Percentiles rank a stretch among this genome's conserved stretches.
Conservation (phyloP, 92 coral and sea anemone species). For the Porites lobata region DNA sequence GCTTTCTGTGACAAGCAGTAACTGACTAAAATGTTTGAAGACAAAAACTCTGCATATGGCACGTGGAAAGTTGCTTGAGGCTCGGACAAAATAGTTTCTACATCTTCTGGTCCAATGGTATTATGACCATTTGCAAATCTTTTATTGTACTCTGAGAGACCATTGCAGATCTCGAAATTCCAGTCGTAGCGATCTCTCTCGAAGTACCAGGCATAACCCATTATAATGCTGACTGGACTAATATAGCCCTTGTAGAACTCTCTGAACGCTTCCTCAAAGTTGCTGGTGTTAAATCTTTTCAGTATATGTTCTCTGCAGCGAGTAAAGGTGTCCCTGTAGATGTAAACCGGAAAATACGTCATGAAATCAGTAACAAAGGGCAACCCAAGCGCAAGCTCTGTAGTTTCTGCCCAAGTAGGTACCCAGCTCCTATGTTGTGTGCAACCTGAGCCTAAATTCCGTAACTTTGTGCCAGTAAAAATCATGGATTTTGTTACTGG, state of each 20-base stretch:
- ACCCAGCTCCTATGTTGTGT: not conserved
- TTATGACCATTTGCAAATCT: slow-evolving; percentile 8
- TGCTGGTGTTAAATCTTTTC: slow-evolving; percentile 35
- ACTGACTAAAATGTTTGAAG: slow-evolving; percentile 28
- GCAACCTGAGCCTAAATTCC: slow-evolving; percentile 26
- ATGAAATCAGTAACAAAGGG: slow-evolving; percentile 58
- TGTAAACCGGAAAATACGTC: slow-evolving; percentile 63
- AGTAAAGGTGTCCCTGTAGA: slow-evolving; percentile 44
- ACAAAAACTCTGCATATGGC: not conserved
- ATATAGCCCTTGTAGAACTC: slow-evolving; percentile 23
- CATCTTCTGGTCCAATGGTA: slow-evolving; percentile 3
- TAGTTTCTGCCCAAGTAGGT: slow-evolving; percentile 21
- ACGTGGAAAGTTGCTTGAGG: not conserved
- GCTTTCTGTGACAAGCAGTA: slow-evolving; percentile 36
- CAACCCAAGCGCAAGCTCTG: slow-evolving; percentile 35
- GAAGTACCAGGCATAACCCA: slow-evolving; percentile 41
- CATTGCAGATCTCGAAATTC: not conserved
- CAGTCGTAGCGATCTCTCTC: too few relatives aligned
- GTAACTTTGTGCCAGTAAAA: slow-evolving; percentile 18
- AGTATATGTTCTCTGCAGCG: too few relatives aligned
- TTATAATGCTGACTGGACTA: slow-evolving; percentile 34
- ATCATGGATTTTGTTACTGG: not conserved
- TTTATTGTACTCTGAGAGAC: slow-evolving; percentile 28
- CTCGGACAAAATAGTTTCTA: not conserved
- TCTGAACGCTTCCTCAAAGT: slow-evolving; percentile 59